Conservation (phyloP, 2,797 vertebrate species). For the Alauda arvensis region DNA sequence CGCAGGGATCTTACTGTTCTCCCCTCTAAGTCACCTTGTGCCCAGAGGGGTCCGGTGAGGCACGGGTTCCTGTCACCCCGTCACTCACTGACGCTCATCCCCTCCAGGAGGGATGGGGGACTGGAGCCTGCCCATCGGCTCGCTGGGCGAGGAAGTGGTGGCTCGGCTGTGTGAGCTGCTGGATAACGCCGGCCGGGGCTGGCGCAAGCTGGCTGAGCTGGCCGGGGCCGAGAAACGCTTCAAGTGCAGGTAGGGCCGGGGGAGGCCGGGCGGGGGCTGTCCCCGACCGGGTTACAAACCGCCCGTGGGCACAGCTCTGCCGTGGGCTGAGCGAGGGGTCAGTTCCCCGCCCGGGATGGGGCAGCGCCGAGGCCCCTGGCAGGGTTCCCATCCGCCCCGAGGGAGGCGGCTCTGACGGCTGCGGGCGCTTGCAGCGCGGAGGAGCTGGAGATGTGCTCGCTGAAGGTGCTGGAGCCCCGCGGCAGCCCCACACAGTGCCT, state of each 20-base stretch:
- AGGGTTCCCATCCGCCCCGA: background rate
- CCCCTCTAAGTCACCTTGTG: fast-evolving
- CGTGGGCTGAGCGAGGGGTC: background rate
- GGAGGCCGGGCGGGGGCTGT: no score
- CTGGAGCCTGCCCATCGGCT: slow-evolving; percentile 57
- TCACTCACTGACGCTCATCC: background rate
- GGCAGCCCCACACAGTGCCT: slow-evolving; percentile 80
- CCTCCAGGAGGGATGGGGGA: slow-evolving; percentile 62
- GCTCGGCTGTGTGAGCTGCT: slow-evolving; percentile 72
- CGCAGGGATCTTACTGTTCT: fast-evolving
- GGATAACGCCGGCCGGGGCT: slow-evolving; percentile 77
- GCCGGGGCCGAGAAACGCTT: slow-evolving; percentile 70
- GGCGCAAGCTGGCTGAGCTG: slow-evolving; percentile 77
- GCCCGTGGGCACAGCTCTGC: background rate
- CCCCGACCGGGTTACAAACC: fast-evolving
- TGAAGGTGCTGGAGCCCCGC: slow-evolving; percentile 76
- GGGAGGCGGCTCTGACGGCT: background rate
- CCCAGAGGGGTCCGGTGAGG: fast-evolving
- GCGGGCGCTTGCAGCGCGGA: slow-evolving; percentile 58
- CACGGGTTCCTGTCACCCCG: fast-evolving
- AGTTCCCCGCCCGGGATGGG: background rate
- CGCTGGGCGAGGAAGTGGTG: slow-evolving; percentile 61
- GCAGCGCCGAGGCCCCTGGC: background rate
- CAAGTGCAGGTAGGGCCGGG: slow-evolving; percentile 75
- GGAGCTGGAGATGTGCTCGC: slow-evolving; percentile 83